A percentile compares a stretch with the other conserved stretches of the same genome.
Evolutionary conservation across 2,113 vertebrate genomes (phyloP).

Genomic region (Lontra canadensis): DNA sequence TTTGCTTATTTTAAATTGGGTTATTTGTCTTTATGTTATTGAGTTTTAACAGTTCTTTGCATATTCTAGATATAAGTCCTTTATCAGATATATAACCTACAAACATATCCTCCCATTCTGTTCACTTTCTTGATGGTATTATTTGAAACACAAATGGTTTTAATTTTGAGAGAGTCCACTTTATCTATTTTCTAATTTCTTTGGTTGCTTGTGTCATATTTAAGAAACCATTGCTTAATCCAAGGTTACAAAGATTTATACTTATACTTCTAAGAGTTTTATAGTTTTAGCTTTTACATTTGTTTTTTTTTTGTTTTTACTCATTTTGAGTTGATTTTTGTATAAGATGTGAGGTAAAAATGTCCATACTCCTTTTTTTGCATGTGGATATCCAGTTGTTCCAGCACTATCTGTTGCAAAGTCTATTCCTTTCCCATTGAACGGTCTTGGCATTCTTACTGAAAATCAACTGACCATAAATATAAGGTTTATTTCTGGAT

Average conservation of each 20-base stretch:
- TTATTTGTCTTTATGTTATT: slow-evolving; percentile 9
- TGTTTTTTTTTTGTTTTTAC: neutral
- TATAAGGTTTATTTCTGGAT: neutral
- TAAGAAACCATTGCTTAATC: neutral
- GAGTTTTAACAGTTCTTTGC: neutral
- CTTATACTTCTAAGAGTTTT: neutral
- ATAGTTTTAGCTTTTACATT: neutral
- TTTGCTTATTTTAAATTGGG: neutral
- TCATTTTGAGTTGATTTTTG: slow-evolving; percentile 17
- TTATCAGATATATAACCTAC: neutral
- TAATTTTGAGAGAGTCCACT: neutral
- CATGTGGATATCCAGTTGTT: neutral
- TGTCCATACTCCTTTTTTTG: neutral
- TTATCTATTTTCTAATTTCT: neutral
- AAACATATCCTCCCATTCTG: neutral
- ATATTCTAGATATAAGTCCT: neutral
- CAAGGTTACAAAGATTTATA: neutral
- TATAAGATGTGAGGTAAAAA: neutral
- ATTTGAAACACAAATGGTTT: neutral
- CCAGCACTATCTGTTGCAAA: neutral
- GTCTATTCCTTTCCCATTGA: neutral
- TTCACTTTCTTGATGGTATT: neutral
- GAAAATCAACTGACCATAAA: neutral
- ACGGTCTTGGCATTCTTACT: neutral
- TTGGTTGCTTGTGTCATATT: neutral